These are phyloP conservation scores for Varecia variegata DNA, from an alignment of 2,797 vertebrate genomes.

Conservation along the genomic window DNA sequence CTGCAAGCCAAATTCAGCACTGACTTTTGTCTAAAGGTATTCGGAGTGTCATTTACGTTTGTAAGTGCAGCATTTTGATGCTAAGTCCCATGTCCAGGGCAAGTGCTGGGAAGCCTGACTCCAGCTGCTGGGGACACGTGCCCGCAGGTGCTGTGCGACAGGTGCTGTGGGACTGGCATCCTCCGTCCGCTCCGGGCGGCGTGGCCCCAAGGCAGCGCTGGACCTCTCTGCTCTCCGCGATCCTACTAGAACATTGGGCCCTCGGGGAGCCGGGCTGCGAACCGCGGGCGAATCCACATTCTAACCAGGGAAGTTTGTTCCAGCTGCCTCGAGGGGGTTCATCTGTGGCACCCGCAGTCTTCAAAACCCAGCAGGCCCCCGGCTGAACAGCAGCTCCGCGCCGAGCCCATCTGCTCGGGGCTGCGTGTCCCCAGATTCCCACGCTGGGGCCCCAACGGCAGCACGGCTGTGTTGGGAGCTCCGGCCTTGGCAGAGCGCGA, in stretches of 20 bases:
- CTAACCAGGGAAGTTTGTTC: background rate
- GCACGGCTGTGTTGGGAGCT: no score
- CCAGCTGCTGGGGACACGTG: no score
- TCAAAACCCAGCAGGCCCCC: background rate
- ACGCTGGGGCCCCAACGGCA: no score
- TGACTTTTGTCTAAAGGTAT: background rate
- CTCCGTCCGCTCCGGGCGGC: no score
- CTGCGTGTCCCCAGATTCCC: no score
- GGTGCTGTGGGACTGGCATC: no score
- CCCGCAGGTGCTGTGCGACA: no score
- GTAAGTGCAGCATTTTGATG: background rate
- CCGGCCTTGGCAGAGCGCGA: no score
- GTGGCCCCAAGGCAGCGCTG: no score
- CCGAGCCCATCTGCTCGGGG: background rate
- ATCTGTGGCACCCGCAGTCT: no score
- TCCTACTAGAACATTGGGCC: background rate
- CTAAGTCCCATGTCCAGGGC: background rate
- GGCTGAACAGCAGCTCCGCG: background rate
- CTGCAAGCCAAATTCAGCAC: background rate
- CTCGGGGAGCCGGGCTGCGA: background rate
- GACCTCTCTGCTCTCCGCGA: background rate
- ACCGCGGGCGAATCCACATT: background rate
- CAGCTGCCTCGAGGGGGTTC: background rate
- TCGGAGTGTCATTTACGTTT: background rate
- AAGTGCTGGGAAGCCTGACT: background rate